Base-by-base conservation (phyloP, 2,797 vertebrate species). In the Scarus forsteni region DNA sequence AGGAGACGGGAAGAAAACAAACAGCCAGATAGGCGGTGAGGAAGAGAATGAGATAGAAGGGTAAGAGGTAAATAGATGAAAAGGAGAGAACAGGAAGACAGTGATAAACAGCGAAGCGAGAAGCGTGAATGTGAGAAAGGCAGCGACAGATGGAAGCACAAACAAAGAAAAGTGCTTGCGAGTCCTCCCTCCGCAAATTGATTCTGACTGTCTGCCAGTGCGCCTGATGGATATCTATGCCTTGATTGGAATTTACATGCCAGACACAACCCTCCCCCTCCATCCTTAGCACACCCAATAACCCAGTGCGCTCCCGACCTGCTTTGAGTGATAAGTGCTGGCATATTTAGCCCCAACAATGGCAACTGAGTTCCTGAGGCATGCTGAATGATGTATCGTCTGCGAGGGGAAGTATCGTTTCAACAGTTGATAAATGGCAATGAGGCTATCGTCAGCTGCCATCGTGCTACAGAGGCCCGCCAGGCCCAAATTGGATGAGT, bases 161-260 rank as follows among this genome's bases (percentile, higher is more conserved):
- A 84, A 86, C 77, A 88, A 85, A 83, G 75, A 77, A 77, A 85
- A 79, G 73, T 61, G 74, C 70, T 77, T 40, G 71, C 48, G 19
- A 86, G 57, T 60, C 70, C 64, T 72, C 71, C 79, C 69, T 77
- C 60, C 62, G 63, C 67, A 90, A 92, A 94, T 91, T 87, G 90
- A 92, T 92, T 92, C 75, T 18, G 74, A 89, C 79, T 81, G 79
- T 85, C 55, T 60, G 75, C 80, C 66, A 65, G 56, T 60, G 68
- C 3, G 55, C 70, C 80, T 85, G 90, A 93, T 91, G 87, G 88
- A 87, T 91, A 93, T 91, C 85, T 80, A 69, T 77, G 69, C 62
- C 68, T 85, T 86, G 80, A 88, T 89, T 88, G 81, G 77, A 88
- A 90, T 92, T 93, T 86, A 92, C 85, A 86, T 86, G 88, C 86